Percentiles rank a stretch among this genome's conserved stretches.
Evolutionary conservation across 2,113 vertebrate species (phyloP).

Genomic region (Rhinichthys klamathensis): DNA sequence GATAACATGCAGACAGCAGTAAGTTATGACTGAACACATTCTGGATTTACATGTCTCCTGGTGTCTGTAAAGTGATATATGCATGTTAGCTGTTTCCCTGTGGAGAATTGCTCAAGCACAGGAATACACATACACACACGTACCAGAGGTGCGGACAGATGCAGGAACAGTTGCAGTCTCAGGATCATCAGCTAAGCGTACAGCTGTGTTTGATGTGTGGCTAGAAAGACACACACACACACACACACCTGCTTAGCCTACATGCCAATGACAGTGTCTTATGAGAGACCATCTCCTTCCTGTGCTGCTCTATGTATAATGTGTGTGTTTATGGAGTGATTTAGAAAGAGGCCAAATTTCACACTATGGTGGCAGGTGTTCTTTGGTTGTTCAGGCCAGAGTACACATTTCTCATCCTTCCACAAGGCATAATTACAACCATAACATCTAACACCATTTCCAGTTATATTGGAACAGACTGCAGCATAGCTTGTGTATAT

Average conservation of each 20-base stretch:
- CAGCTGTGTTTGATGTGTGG: constrained; percentile 36
- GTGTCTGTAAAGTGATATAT: neutral
- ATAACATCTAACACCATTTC: neutral
- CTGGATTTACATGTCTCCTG: constrained; percentile 6
- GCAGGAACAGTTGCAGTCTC: constrained; percentile 25
- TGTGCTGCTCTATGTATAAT: constrained; percentile 14
- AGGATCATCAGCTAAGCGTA: constrained; percentile 24
- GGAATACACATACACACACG: neutral
- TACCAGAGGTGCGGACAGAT: constrained; percentile 1
- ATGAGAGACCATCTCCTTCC: neutral
- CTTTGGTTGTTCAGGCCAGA: constrained; percentile 12
- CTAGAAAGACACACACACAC: neutral
- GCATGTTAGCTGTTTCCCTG: constrained; percentile 3
- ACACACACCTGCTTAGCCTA: constrained; percentile 46
- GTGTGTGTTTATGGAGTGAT: neutral
- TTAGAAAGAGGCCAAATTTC: neutral
- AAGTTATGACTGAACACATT: constrained; percentile 25
- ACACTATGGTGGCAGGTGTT: constrained; percentile 12
- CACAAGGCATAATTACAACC: neutral
- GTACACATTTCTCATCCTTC: neutral
- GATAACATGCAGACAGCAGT: neutral
- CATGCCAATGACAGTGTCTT: constrained; percentile 15
- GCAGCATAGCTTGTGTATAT: too few relatives aligned
- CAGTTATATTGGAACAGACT: neutral
- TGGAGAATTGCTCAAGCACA: constrained; percentile 15